A percentile compares a stretch with the other conserved stretches of the same genome.
Evolutionary conservation across 2,797 vertebrate species (phyloP).

Genomic region (Argentina silus): DNA sequence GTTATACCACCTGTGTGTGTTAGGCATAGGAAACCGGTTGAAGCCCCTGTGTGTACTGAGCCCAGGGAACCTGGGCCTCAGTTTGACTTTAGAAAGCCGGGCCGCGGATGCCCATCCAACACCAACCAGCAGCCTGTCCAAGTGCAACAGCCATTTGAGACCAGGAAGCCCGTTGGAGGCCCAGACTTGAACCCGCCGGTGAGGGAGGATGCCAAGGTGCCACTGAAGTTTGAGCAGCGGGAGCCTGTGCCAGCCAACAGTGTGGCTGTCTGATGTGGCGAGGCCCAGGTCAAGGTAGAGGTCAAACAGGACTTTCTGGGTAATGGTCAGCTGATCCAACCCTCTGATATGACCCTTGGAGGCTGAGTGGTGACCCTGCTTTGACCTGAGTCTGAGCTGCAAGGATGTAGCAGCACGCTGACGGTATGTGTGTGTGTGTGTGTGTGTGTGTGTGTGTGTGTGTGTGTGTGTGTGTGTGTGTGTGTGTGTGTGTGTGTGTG

Average conservation of each 20-base stretch:
- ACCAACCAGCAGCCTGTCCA: not conserved
- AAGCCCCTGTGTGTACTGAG: not conserved
- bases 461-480: not conserved
- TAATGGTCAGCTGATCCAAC: slow-evolving; percentile 58
- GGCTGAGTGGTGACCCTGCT: slow-evolving; percentile 44
- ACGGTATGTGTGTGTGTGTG: slow-evolving; percentile 32
- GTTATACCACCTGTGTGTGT: no score
- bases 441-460: not conserved
- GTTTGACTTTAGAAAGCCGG: not conserved
- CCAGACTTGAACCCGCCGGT: not conserved
- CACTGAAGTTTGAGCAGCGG: slow-evolving; percentile 29
- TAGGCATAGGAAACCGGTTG: not conserved
- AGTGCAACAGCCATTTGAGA: not conserved
- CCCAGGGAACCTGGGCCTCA: not conserved
- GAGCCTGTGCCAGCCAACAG: slow-evolving; percentile 45
- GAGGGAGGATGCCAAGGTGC: not conserved
- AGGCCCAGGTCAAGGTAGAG: slow-evolving; percentile 50
- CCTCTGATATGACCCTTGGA: slow-evolving; percentile 64
- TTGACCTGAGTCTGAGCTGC: slow-evolving; percentile 42
- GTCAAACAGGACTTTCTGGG: slow-evolving; percentile 72
- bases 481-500: slow-evolving; percentile 27
- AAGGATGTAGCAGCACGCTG: slow-evolving; percentile 56
- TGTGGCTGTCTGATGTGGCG: slow-evolving; percentile 54
- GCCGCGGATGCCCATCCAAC: not conserved
- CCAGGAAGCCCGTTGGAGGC: not conserved